A percentile compares a stretch with the other conserved stretches of the same genome.
Conservation (phyloP, 2,113 vertebrate species). For the Eudorcas thomsonii region DNA sequence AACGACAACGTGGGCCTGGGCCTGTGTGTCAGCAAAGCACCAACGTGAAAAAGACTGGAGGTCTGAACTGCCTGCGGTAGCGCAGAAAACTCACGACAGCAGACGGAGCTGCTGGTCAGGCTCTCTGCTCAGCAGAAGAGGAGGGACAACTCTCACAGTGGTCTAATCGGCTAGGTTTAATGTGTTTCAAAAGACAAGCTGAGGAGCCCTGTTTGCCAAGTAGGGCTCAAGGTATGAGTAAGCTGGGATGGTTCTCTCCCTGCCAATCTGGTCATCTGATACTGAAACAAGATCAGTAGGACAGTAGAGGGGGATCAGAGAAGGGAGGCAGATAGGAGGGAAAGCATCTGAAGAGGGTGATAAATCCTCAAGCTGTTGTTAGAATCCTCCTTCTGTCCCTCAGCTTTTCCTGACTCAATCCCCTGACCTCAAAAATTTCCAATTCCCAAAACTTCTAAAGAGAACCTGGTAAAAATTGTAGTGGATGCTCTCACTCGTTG, state of each 20-base stretch:
- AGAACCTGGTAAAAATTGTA: background rate
- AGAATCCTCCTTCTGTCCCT: background rate
- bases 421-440: slow-evolving; percentile 1
- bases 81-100: background rate
- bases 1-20: background rate
- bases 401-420: background rate
- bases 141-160: background rate
- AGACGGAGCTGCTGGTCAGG: background rate
- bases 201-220: background rate
- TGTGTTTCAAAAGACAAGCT: background rate
- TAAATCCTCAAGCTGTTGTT: background rate
- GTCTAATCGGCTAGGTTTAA: background rate
- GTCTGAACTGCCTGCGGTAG: background rate
- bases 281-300: background rate
- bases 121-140: background rate
- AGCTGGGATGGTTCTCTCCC: background rate
- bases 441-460: background rate
- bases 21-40: background rate
- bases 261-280: background rate
- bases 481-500: background rate
- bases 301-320: background rate
- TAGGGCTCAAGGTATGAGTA: background rate
- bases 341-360: background rate
- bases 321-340: background rate
- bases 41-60: background rate